Evolutionary conservation across 2,797 vertebrate genomes (phyloP), one percentile per base, ranked within the genome.

Genomic region (Gallirallus australis): DNA sequence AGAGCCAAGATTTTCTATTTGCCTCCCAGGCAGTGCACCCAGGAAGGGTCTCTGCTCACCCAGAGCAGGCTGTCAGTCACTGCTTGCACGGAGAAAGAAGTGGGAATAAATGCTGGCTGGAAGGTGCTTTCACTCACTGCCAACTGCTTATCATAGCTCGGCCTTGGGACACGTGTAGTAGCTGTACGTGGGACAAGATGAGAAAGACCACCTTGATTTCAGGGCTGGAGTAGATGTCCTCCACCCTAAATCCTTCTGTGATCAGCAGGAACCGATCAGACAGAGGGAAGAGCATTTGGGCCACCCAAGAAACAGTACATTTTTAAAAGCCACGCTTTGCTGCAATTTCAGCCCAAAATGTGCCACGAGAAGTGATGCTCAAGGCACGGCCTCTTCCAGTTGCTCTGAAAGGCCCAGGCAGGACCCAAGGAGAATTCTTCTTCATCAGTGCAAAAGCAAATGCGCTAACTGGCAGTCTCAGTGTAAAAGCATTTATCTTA

Each of bases 101-200:
- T 6, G 24, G 12, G 77, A 52, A 53, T 25, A 37, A 71, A 45
- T 3, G 8, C n/a, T 70, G 57, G 2, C 28, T 77, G 71, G 48
- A 71, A 84, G 63, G 25, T 17, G 21, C 12, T 69, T 42, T 48
- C 50, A 7, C 24, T 54, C 21, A 15, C 39, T 21, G n/a, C 40
- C 63, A 59, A 11, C 2, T 4, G 48, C 23, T 39, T 39, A 7
- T 2, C 13, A 7, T 1, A 75, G 35, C 14, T 73, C 1, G 33
- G 9, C 21, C 27, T 30, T 56, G n/a, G 0, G 12, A 17, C 8
- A 8, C 0, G 0, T 18, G 70, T 3, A 2, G 48, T 0, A 15
- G 19, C 3, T 2, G 4, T 33, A 11, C 5, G 8, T n/a, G 33
- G 53, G 61, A 27, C 5, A 7, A 48, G 65, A 13, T 2, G 17